Base-by-base conservation (phyloP, 2,888 invertebrate species). In the Rutpela maculata region DNA sequence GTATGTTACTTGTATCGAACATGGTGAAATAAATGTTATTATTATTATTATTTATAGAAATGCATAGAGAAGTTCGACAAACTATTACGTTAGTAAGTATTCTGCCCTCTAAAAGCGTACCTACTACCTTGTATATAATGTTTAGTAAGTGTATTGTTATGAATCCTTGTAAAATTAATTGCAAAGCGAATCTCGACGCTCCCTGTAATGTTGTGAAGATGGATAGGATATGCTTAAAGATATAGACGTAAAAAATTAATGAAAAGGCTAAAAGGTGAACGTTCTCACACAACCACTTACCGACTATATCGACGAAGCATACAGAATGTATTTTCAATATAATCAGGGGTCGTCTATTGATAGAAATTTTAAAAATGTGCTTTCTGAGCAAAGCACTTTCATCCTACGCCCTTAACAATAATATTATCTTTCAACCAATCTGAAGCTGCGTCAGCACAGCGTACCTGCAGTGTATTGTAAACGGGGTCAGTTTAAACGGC, bases 341-440 rank as follows among this genome's bases (percentile, higher is more conserved):
- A 67, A 55, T 67, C 67, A 67, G 55, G 43, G 22, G 18, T 18
- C 70, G 22, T 50, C 60, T 26, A 31, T 43, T 72, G 62, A 70
- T 43, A 70, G 38, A 55, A 31, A 19, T 55, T 63, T 63, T 72
- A 50, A 63, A 72, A 72, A 62, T 31, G 55, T 50, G n/a, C 19
- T 38, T n/a, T 50, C 50, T 26, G 7, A 72, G 63, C 72, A 11
- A 31, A 43, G 63, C 43, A n/a, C 62, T 70, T 57, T 56, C 55
- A 63, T 72, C 35, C 38, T 22, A 31, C 62, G 63, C 50, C 62
- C 72, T 31, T 59, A 63, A 62, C 72, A 63, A 72, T 72, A 62
- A 72, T 63, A 72, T 72, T 72, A 72, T 72, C 72, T 55, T 17
- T n/a, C 62, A 35, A 22, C 72, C 72, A 62, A 72, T 72, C 72